These are phyloP conservation scores for Condylostylus longicornis DNA, from an alignment of 1,140 invertebrate genomes.

Conservation along the genomic window DNA sequence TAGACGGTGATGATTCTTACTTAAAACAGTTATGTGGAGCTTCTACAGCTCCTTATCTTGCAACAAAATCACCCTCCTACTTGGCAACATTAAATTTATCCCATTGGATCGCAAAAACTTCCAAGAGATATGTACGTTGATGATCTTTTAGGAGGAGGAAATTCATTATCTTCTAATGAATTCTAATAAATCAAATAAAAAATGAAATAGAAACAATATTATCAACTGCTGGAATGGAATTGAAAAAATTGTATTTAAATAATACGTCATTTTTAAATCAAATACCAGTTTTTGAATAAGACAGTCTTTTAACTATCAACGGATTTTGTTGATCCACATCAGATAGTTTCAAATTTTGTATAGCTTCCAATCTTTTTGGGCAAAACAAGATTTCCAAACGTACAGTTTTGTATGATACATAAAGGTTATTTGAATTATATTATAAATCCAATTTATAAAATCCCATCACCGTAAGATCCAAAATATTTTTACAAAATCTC, in stretches of 20 bases:
- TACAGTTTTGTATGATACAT: too few species aligned
- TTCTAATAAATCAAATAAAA: conserved; percentile 1
- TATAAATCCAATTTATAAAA: too few species aligned
- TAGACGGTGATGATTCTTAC: conserved; percentile 10
- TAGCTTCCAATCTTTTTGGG: too few species aligned
- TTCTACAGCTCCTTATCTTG: conserved; percentile 25
- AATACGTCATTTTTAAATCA: conserved; percentile 1
- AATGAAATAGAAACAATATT: conserved; percentile 2
- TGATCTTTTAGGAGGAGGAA: conserved; percentile 28
- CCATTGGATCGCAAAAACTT: conserved; percentile 16
- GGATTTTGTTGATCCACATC: too few species aligned
- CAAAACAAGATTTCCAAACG: too few species aligned
- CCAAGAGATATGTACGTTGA: conserved; percentile 35
- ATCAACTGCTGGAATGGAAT: conserved; percentile 1
- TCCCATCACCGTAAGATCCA: too few species aligned
- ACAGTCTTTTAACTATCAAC: too few species aligned
- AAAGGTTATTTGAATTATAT: too few species aligned
- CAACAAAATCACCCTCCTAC: conserved; percentile 18
- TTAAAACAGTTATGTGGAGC: conserved; percentile 23
- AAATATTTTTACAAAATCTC: conserved; percentile 20
- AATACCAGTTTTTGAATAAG: conserved; percentile 1
- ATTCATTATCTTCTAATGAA: too few species aligned
- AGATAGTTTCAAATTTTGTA: too few species aligned
- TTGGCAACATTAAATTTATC: conserved; percentile 16
- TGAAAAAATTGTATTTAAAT: conserved; percentile 9